Evolutionary conservation across 2,888 invertebrate genomes (phyloP).

Genomic region (Minunthozetes semirufus): DNA sequence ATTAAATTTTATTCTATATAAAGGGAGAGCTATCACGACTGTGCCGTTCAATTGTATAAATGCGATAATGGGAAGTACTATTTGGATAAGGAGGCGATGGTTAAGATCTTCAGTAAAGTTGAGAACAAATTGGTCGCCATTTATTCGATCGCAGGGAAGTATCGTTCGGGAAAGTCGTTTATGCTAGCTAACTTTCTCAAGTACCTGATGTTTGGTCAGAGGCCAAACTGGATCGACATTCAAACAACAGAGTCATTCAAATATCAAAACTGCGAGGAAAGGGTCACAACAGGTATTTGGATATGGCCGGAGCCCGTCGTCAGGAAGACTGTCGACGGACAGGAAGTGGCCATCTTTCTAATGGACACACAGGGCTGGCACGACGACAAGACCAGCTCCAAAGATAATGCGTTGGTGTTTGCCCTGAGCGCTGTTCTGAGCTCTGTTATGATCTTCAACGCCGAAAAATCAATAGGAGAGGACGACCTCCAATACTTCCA

Average conservation of each 20-base stretch:
- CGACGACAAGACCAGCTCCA: conserved; percentile 54
- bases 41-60: background rate
- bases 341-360: conserved; percentile 49
- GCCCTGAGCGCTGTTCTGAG: conserved; percentile 53
- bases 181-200: conserved; percentile 43
- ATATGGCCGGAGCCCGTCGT: conserved; percentile 41
- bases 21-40: too few relatives aligned
- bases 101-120: background rate
- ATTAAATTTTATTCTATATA: too few relatives aligned
- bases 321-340: background rate
- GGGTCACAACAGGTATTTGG: conserved; percentile 40
- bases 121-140: conserved; percentile 33
- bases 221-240: conserved; percentile 34
- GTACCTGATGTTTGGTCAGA: conserved; percentile 41
- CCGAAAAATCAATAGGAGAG: background rate
- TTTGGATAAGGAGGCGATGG: background rate
- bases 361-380: conserved; percentile 56
- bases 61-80: background rate
- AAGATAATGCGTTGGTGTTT: conserved; percentile 56
- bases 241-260: background rate
- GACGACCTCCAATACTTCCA: background rate
- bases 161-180: conserved; percentile 44
- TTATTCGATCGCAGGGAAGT: conserved; percentile 43
- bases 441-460: background rate
- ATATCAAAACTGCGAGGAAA: conserved; percentile 39